phyloP scores from a whole-genome alignment of 2,113 vertebrate species.

The Xiphias gladius region DNA sequence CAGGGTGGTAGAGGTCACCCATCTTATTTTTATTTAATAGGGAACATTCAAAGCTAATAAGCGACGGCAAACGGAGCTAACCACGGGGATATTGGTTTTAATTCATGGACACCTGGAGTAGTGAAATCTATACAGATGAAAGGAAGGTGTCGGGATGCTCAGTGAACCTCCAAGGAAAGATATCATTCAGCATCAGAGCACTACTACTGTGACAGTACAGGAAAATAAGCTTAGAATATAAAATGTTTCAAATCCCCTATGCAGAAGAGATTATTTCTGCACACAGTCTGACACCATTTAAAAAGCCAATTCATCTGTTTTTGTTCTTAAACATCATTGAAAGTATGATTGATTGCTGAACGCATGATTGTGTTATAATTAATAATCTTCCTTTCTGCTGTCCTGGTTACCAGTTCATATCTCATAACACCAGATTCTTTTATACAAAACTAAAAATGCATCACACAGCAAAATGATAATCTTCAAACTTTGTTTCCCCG shows the following conservation, averaged over 20 bases:
- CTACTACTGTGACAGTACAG: background rate
- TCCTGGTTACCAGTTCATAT: background rate
- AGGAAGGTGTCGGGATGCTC: conserved; percentile 24
- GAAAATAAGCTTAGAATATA: background rate
- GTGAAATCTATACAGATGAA: conserved; percentile 59
- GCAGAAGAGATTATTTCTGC: conserved; percentile 4
- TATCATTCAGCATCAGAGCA: conserved; percentile 28
- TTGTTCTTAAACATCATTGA: background rate
- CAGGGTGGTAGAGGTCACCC: conserved; percentile 47
- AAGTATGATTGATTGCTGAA: background rate
- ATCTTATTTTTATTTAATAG: conserved; percentile 68
- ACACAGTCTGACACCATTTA: conserved; percentile 11
- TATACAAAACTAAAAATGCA: background rate
- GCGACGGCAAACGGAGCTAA: conserved; percentile 45
- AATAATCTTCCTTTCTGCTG: background rate
- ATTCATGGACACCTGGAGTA: conserved; percentile 55
- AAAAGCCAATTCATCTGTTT: background rate
- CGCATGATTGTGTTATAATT: background rate
- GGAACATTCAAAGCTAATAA: conserved; percentile 66
- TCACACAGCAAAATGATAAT: background rate
- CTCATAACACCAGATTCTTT: background rate
- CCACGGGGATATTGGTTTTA: conserved; percentile 54
- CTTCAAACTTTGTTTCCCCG: background rate
- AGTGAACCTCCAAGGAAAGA: conserved; percentile 7
- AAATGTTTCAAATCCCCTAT: background rate